These are phyloP conservation scores for Drosophila lini DNA, from an alignment of 1,140 invertebrate genomes.

Conservation along the genomic window DNA sequence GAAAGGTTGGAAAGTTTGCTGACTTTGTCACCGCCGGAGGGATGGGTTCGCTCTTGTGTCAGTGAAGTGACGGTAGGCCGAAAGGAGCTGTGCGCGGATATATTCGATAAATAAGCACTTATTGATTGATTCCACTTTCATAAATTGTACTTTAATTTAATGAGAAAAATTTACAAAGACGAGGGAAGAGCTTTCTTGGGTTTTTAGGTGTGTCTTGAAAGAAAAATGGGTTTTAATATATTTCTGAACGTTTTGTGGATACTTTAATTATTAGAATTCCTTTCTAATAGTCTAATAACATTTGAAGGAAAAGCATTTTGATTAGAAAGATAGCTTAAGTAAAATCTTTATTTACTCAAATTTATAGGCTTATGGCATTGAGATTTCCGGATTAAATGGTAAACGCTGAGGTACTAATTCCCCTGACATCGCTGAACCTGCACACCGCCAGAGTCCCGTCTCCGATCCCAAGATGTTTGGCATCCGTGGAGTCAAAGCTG, in stretches of 20 bases:
- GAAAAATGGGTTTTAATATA: not conserved
- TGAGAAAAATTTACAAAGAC: not conserved
- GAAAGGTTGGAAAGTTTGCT: slow-evolving; percentile 49
- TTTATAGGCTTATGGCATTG: not conserved
- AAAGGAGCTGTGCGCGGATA: slow-evolving; percentile 8
- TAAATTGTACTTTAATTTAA: not conserved
- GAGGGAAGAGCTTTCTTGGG: not conserved
- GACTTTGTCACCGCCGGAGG: slow-evolving; percentile 37
- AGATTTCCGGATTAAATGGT: slow-evolving; percentile 1
- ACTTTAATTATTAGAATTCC: too few relatives aligned
- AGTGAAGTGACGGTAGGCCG: not conserved
- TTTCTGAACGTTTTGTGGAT: not conserved
- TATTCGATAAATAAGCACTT: slow-evolving; percentile 6
- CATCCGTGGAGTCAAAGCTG: slow-evolving; percentile 4
- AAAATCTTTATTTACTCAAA: slow-evolving; percentile 2
- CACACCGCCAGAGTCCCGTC: not conserved
- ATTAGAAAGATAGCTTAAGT: not conserved
- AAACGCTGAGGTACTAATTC: slow-evolving; percentile 12
- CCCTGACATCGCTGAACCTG: slow-evolving; percentile 7
- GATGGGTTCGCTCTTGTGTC: slow-evolving; percentile 3
- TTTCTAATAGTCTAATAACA: not conserved
- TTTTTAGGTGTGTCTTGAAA: not conserved
- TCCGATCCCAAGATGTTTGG: slow-evolving; percentile 12
- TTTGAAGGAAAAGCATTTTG: not conserved
- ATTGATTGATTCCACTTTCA: slow-evolving; percentile 23